A percentile compares a stretch with the other conserved stretches of the same genome.
These are phyloP conservation scores for Leptodactylus fallax DNA, from an alignment of 2,797 vertebrate genomes.

Conservation along the genomic window DNA sequence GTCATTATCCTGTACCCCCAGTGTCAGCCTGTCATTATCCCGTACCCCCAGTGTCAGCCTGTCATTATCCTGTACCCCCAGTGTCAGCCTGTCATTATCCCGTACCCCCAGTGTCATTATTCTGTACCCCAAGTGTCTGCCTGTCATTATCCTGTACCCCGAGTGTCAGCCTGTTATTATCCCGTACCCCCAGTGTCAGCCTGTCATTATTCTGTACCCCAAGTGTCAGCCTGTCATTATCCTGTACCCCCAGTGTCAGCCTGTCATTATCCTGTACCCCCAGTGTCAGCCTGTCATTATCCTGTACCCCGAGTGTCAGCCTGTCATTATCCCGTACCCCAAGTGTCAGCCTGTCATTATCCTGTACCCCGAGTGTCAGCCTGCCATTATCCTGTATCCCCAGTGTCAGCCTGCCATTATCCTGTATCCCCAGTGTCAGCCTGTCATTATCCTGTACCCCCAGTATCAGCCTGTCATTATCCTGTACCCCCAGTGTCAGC, in stretches of 20 bases:
- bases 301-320: not conserved
- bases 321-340: not conserved
- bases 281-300: not conserved
- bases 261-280: not conserved
- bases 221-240: no score
- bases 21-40: not conserved
- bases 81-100: no score
- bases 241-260: not conserved
- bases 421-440: no score
- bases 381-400: no score
- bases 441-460: not conserved
- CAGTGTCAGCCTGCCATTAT: not conserved
- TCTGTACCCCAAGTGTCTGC: no score
- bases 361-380: no score
- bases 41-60: no score
- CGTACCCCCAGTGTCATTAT: no score
- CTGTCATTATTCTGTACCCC: no score
- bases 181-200: no score
- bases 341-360: not conserved
- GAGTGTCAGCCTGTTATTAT: no score
- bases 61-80: not conserved
- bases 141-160: no score
- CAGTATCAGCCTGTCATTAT: not conserved
- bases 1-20: not conserved
- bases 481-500: not conserved